These are phyloP conservation scores for Drosophila sulfurigaster DNA, from an alignment of 1,140 invertebrate genomes.

Conservation along the genomic window DNA sequence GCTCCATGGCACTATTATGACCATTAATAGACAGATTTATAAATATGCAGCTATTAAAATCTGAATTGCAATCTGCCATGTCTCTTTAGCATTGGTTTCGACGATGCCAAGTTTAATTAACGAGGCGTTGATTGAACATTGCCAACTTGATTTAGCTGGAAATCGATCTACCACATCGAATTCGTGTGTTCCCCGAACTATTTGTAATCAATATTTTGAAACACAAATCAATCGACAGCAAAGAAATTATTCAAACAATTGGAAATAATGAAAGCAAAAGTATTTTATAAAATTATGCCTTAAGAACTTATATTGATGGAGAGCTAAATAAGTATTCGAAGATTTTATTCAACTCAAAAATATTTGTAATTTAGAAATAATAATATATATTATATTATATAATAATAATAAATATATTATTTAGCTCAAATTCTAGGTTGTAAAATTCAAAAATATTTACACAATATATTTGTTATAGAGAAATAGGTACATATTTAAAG, in stretches of 20 bases:
- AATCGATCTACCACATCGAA: background rate
- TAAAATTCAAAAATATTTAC: no score
- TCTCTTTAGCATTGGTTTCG: slow-evolving; percentile 47
- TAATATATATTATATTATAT: no score
- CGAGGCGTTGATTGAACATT: slow-evolving; percentile 66
- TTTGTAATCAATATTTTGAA: slow-evolving; percentile 13
- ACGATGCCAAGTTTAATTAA: slow-evolving; percentile 60
- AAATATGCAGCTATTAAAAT: slow-evolving; percentile 57
- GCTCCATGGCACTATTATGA: background rate
- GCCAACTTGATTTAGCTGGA: slow-evolving; percentile 29
- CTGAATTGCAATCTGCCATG: slow-evolving; percentile 67
- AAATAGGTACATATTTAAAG: no score
- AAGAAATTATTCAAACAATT: background rate
- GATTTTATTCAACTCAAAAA: background rate
- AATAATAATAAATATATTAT: no score
- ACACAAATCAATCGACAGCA: slow-evolving; percentile 8
- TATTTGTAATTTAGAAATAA: no score
- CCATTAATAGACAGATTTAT: background rate
- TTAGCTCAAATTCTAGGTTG: no score
- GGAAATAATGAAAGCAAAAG: background rate
- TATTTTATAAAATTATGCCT: background rate
- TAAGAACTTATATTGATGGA: no score
- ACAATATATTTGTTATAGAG: no score
- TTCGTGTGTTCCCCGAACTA: background rate
- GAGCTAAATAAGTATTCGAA: no score